Conservation (phyloP, 2,113 vertebrate genomes). For the Eurypyga helias region DNA sequence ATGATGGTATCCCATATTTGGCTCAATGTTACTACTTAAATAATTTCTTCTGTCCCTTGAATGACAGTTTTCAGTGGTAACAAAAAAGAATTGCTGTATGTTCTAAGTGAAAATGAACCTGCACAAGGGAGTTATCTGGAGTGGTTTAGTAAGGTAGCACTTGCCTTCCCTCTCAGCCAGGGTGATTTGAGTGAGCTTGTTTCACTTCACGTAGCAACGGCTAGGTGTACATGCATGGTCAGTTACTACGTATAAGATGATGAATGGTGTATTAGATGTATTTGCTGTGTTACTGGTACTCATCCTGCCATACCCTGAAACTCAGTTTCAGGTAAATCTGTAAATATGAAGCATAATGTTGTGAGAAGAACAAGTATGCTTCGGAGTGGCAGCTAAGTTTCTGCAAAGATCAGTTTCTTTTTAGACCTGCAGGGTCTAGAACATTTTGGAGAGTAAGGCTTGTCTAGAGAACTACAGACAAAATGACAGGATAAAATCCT, state of each 20-base stretch:
- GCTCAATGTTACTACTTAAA: not conserved
- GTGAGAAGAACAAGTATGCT: not conserved
- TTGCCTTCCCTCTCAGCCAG: not conserved
- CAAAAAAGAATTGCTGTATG: not conserved
- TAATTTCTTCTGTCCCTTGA: not conserved
- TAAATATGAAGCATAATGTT: not conserved
- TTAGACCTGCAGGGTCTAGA: not conserved
- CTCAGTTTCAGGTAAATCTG: not conserved
- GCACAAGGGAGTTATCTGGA: not conserved
- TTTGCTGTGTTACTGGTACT: not conserved
- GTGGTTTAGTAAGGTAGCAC: not conserved
- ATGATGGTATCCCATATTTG: not conserved
- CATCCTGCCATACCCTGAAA: not conserved
- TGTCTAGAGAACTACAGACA: not conserved
- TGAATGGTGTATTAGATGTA: not conserved
- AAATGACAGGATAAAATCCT: not conserved
- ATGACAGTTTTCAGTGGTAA: not conserved
- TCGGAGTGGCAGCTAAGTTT: not conserved
- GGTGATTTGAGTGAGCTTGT: not conserved
- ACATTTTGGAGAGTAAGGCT: not conserved
- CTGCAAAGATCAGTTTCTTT: not conserved
- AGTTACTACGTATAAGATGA: not conserved
- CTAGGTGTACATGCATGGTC: not conserved
- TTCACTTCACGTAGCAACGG: not conserved
- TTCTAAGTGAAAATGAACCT: not conserved